Evolutionary conservation across 2,888 invertebrate genomes (phyloP), one percentile per base, ranked within the genome.

Genomic region (Pteria penguin): DNA sequence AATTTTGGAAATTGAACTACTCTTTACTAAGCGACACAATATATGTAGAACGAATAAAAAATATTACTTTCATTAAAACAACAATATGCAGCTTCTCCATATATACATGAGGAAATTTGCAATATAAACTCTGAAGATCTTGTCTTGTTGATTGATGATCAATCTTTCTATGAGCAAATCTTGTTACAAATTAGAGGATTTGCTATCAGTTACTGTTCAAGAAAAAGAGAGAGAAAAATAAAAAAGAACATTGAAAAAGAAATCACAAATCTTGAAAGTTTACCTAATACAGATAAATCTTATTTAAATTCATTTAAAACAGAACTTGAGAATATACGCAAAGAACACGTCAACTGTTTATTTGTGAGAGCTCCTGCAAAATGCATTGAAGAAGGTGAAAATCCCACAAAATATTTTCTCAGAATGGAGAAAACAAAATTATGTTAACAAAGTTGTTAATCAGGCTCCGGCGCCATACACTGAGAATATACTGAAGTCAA

Each of bases 371-470:
- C 29, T 61, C 27, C 22, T 29, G 8, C 61, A 8, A 27, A 22
- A 14, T 61, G 61, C 29, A 61, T 61, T 31, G 61, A 61, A n/a
- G 61, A 45, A 45, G 45, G 45, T 8, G 45, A 45, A 45, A 45
- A 45, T 11, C 45, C 45, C 18, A 45, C 45, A 5, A 61, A 61
- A 31, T 61, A 61, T n/a, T 61, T 61, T 29, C 31, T 61, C 22
- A 61, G n/a, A 5, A 11, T 61, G 31, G 61, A 61, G 31, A 61
- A 61, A 31, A 61, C 29, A 61, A n/a, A 61, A 31, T n/a, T 61
- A 29, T 61, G n/a, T 61, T 31, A 61, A 61, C n/a, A 61, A 61
- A 29, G 31, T 31, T 29, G 22, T 61, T 29, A 31, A 27, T 27
- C 27, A 61, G 1, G 11, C 31, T 4, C 3, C 31, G n/a, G n/a